These are phyloP conservation scores for Laticauda laticaudata DNA, from an alignment of 2,113 vertebrate genomes.

Conservation along the genomic window DNA sequence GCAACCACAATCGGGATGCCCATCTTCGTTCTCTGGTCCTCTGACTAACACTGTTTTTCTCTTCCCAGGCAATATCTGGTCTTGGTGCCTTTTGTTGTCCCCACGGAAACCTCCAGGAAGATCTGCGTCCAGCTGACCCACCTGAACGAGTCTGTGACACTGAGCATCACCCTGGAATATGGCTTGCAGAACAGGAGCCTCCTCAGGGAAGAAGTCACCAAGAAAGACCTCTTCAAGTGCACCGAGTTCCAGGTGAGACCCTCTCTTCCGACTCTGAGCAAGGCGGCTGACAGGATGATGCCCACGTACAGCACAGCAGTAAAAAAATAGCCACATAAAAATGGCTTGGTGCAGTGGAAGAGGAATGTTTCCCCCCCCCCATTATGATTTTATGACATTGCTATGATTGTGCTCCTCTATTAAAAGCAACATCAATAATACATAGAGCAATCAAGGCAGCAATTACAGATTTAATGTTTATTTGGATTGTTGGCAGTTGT, in stretches of 20 bases:
- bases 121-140: constrained; percentile 68
- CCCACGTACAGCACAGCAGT: neutral
- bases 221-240: constrained; percentile 44
- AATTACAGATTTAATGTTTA: neutral
- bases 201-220: constrained; percentile 43
- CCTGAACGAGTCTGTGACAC: constrained; percentile 69
- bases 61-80: constrained; percentile 66
- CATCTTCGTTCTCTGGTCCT: neutral
- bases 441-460: neutral
- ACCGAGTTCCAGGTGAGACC: constrained; percentile 60
- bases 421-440: neutral
- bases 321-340: neutral
- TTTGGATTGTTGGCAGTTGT: neutral
- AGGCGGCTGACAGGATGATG: neutral
- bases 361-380: neutral
- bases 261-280: neutral
- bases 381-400: neutral
- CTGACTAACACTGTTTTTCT: neutral
- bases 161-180: constrained; percentile 54
- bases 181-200: constrained; percentile 52
- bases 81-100: constrained; percentile 59
- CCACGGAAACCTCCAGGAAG: constrained; percentile 48
- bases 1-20: too few relatives aligned
- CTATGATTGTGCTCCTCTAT: neutral
- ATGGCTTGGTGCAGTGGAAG: neutral